Conservation (phyloP, 2,113 vertebrate species). For the Heliornis fulica region DNA sequence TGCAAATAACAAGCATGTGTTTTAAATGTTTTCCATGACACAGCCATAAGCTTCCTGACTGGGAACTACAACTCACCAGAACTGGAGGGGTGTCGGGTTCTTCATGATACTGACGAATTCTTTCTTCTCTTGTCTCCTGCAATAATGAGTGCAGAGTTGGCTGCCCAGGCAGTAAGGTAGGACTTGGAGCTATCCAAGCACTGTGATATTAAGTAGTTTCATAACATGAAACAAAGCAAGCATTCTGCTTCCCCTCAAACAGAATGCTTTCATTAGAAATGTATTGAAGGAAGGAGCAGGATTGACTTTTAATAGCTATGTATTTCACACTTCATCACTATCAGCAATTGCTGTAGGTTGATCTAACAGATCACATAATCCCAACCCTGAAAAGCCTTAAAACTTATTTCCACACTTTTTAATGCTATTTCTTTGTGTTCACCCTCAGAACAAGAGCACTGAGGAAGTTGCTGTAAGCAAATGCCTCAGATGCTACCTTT, state of each 20-base stretch:
- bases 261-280: not conserved
- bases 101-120: constrained; percentile 84
- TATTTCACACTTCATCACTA: not conserved
- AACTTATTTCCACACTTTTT: not conserved
- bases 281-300: not conserved
- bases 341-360: not conserved
- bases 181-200: not conserved
- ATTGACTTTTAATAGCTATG: not conserved
- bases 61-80: constrained; percentile 71
- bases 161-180: not conserved
- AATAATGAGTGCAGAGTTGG: not conserved
- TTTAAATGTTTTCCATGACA: not conserved
- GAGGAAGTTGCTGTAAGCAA: not conserved
- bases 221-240: not conserved
- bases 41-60: not conserved
- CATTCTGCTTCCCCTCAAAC: not conserved
- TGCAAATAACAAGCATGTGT: not conserved
- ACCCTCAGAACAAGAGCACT: not conserved
- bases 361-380: not conserved
- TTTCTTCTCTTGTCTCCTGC: constrained; percentile 86
- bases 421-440: not conserved
- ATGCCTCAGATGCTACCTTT: not conserved
- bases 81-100: constrained; percentile 80
- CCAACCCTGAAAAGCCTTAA: not conserved
- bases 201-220: not conserved